Conservation (phyloP, 2,888 invertebrate genomes). For the Erpobdella octoculata region DNA sequence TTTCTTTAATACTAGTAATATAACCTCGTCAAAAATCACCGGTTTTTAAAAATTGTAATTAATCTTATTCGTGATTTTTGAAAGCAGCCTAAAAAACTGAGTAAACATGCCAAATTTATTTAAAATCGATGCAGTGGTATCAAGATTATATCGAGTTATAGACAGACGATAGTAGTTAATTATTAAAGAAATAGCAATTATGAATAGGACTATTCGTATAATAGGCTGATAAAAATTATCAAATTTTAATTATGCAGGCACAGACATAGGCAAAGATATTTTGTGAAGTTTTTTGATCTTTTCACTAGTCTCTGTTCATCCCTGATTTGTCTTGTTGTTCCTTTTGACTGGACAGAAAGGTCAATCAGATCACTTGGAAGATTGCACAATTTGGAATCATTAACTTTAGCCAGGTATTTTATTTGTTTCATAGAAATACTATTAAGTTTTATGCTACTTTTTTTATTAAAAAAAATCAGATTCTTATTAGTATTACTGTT, state of each 20-base stretch:
- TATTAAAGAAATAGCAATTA: too few species aligned
- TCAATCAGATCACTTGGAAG: slow-evolving; percentile 44
- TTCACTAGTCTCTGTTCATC: slow-evolving; percentile 44
- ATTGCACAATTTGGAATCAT: slow-evolving; percentile 41
- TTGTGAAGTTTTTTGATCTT: slow-evolving; percentile 45
- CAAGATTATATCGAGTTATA: too few species aligned
- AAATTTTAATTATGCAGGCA: slow-evolving; percentile 36
- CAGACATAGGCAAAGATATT: slow-evolving; percentile 44
- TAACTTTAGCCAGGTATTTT: slow-evolving; percentile 44
- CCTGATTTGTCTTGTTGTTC: slow-evolving; percentile 44
- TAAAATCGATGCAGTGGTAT: too few species aligned
- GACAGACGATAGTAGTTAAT: too few species aligned
- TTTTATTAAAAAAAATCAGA: background rate
- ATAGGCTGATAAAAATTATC: too few species aligned
- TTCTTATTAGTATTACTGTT: background rate
- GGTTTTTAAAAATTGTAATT: too few species aligned
- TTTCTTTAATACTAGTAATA: too few species aligned
- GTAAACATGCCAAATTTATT: too few species aligned
- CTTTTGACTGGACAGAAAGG: slow-evolving; percentile 49
- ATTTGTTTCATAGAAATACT: background rate
- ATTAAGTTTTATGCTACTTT: background rate
- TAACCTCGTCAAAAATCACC: too few species aligned
- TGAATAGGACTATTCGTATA: too few species aligned
- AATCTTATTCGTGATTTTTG: too few species aligned
- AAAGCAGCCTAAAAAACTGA: too few species aligned